Conservation (phyloP, 1,140 invertebrate genomes). For the Procambarus virginalis region DNA sequence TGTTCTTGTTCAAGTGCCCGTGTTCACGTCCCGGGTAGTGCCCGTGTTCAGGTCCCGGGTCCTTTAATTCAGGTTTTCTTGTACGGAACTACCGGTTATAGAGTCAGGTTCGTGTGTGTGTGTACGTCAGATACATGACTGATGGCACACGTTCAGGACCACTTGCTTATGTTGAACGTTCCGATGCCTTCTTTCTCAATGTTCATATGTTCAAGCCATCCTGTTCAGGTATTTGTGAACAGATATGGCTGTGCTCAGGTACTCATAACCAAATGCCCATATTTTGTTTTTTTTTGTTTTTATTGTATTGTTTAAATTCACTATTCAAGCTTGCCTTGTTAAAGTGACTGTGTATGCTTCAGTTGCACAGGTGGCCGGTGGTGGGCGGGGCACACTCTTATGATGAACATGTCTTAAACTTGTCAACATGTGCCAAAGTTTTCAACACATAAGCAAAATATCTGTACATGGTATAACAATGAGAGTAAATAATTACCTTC, state of each 20-base stretch:
- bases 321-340: conserved; percentile 12
- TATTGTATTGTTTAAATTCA: conserved; percentile 11
- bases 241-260: conserved; percentile 33
- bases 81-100: conserved; percentile 34
- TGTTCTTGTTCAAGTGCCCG: conserved; percentile 4
- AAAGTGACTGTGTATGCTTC: conserved; percentile 23
- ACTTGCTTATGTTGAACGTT: not conserved
- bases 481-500: no score
- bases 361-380: conserved; percentile 36
- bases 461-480: not conserved
- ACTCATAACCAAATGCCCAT: conserved; percentile 35
- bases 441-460: conserved; percentile 22
- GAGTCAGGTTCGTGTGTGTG: not conserved
- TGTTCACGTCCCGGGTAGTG: not conserved
- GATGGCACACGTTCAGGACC: not conserved
- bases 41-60: conserved; percentile 27
- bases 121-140: not conserved
- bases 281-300: not conserved
- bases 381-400: conserved; percentile 25
- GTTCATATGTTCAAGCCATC: conserved; percentile 23
- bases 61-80: conserved; percentile 32
- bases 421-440: conserved; percentile 16
- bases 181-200: not conserved
- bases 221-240: not conserved
- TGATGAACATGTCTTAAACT: conserved; percentile 34